phyloP scores from a whole-genome alignment of 1,140 invertebrate genomes.

The Psilanteris sp. region DNA sequence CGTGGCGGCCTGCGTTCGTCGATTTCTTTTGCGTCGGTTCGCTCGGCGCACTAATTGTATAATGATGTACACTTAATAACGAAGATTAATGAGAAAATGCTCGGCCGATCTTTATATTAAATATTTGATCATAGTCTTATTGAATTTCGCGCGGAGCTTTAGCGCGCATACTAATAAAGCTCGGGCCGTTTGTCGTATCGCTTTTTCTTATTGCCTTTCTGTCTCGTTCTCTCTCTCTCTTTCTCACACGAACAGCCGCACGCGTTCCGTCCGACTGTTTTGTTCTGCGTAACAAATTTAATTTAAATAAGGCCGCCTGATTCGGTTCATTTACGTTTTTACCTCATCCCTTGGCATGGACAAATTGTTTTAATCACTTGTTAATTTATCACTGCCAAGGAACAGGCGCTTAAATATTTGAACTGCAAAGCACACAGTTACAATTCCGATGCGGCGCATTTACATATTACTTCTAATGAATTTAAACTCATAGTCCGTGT shows the following conservation, averaged over 20 bases:
- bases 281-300: constrained; percentile 1
- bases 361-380: constrained; percentile 27
- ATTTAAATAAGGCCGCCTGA: not conserved
- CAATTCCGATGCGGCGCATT: not conserved
- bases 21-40: constrained; percentile 18
- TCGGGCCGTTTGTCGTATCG: constrained; percentile 1
- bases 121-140: constrained; percentile 29
- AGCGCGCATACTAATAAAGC: constrained; percentile 17
- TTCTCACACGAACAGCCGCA: too few relatives aligned
- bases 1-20: constrained; percentile 26
- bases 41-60: constrained; percentile 40
- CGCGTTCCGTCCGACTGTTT: too few relatives aligned
- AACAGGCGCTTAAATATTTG: constrained; percentile 18
- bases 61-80: constrained; percentile 44
- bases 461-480: constrained; percentile 1
- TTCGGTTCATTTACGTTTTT: not conserved
- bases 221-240: too few relatives aligned
- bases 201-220: not conserved
- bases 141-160: constrained; percentile 7
- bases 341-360: not conserved
- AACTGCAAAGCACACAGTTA: not conserved
- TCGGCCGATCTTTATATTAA: constrained; percentile 4
- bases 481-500: constrained; percentile 1
- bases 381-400: constrained; percentile 34
- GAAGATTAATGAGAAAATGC: constrained; percentile 35